Evolutionary conservation across 2,888 invertebrate species (phyloP).

Genomic region (Nemotelus pantherinus): DNA sequence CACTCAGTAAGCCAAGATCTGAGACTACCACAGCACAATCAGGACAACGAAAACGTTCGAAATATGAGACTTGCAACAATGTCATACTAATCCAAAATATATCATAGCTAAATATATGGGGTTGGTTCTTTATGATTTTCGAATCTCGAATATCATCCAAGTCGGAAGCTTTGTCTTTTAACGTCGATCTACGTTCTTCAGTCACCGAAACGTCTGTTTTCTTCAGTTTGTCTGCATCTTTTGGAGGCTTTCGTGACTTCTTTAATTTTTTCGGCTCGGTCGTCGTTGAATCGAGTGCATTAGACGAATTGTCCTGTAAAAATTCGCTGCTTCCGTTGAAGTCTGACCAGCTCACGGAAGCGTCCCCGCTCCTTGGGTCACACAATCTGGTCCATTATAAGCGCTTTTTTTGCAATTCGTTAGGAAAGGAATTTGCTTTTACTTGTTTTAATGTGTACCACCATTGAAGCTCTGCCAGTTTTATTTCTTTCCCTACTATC

Average conservation of each 20-base stretch:
- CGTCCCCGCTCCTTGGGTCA: conserved; percentile 81
- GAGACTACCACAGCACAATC: too few relatives aligned
- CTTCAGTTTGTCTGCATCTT: conserved; percentile 72
- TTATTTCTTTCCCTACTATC: too few relatives aligned
- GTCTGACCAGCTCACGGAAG: conserved; percentile 69
- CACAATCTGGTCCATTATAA: conserved; percentile 69
- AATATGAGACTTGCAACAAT: too few relatives aligned
- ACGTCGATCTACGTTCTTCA: conserved; percentile 57
- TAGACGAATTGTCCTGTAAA: conserved; percentile 70
- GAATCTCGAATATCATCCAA: conserved; percentile 76
- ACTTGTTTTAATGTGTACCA: too few relatives aligned
- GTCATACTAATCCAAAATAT: too few relatives aligned
- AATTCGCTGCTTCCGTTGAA: conserved; percentile 70
- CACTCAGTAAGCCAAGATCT: too few relatives aligned
- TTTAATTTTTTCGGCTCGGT: conserved; percentile 76
- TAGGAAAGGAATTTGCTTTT: too few relatives aligned
- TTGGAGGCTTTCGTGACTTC: conserved; percentile 75
- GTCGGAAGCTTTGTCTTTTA: conserved; percentile 71
- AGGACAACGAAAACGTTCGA: too few relatives aligned
- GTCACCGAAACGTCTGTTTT: conserved; percentile 30
- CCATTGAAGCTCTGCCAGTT: too few relatives aligned
- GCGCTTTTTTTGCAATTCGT: too few relatives aligned
- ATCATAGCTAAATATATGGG: conserved; percentile 50
- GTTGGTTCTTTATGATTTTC: conserved; percentile 70
- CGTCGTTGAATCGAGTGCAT: conserved; percentile 70